Conservation (phyloP, 2,797 vertebrate species). For the Kryptopterus vitreolus region DNA sequence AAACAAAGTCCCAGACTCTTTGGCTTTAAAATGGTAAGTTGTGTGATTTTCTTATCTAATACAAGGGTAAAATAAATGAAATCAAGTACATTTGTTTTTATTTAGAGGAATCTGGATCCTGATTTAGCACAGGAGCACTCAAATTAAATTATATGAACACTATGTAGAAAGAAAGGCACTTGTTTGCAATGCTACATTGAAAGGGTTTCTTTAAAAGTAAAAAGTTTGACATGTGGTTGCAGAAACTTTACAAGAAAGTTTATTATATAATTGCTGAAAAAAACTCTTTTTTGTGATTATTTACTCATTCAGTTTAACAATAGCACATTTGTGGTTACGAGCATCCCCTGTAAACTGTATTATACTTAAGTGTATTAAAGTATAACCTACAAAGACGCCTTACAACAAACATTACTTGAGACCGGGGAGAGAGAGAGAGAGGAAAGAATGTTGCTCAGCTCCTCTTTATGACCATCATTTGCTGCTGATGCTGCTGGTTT, state of each 20-base stretch:
- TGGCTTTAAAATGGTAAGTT: background rate
- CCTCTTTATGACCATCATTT: background rate
- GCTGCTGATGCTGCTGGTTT: background rate
- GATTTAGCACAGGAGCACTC: background rate
- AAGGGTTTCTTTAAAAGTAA: background rate
- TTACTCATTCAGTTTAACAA: background rate
- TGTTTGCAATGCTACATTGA: background rate
- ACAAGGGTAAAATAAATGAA: background rate
- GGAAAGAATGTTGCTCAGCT: slow-evolving; percentile 56
- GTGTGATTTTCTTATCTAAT: background rate
- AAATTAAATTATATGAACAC: background rate
- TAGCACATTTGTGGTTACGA: background rate
- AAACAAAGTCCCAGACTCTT: background rate
- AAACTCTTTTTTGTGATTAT: background rate
- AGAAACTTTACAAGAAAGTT: background rate
- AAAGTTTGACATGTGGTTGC: background rate
- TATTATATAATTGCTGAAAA: background rate
- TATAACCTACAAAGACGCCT: background rate
- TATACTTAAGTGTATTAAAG: background rate
- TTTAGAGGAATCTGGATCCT: background rate
- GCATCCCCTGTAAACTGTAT: background rate
- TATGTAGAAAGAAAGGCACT: background rate
- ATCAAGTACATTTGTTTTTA: background rate
- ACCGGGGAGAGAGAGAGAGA: slow-evolving; percentile 78
- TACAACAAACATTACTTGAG: background rate